Conservation (phyloP, 2,113 vertebrate species). For the Lichenostomus cassidix region DNA sequence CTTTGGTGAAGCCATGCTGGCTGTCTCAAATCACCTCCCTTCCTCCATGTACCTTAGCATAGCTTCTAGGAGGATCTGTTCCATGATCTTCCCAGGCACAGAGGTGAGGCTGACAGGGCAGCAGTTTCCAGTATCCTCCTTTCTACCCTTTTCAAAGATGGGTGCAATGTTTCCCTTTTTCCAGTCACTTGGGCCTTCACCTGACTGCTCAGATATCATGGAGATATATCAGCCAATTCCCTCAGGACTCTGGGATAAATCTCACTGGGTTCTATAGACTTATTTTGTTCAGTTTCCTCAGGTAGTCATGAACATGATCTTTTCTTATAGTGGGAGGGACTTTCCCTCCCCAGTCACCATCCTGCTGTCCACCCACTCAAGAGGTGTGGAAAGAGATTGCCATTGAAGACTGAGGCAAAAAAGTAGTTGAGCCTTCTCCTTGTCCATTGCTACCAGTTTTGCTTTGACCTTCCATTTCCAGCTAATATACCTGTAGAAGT, state of each 20-base stretch:
- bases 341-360: background rate
- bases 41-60: background rate
- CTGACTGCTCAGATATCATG: background rate
- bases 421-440: background rate
- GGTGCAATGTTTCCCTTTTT: background rate
- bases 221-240: background rate
- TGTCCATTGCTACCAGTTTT: fast-evolving
- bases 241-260: background rate
- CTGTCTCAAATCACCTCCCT: background rate
- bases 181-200: background rate
- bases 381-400: background rate
- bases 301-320: background rate
- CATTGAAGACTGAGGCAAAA: background rate
- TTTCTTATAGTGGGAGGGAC: background rate
- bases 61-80: background rate
- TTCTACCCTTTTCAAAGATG: background rate
- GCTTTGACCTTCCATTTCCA: background rate
- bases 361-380: background rate
- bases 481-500: background rate
- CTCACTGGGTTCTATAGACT: background rate
- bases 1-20: background rate
- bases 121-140: background rate
- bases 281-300: background rate
- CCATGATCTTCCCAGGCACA: background rate
- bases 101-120: background rate